These are phyloP conservation scores for Xestobium rufovillosum DNA, from an alignment of 2,888 invertebrate genomes.

Conservation along the genomic window DNA sequence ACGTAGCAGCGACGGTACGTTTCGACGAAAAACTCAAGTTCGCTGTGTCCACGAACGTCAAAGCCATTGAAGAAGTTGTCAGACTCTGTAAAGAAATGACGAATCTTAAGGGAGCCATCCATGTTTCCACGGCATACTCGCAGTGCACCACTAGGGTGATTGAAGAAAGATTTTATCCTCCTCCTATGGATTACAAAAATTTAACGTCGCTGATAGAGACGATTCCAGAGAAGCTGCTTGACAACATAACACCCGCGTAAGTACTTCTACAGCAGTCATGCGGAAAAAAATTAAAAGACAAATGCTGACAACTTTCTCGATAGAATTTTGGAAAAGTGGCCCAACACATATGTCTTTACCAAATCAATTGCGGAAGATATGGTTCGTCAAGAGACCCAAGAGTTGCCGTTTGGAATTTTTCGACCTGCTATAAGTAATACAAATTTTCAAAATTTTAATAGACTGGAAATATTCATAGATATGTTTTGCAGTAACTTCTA, in stretches of 20 bases:
- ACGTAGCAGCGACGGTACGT: conserved; percentile 52
- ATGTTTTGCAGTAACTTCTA: conserved; percentile 49
- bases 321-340: conserved; percentile 64
- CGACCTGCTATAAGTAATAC: conserved; percentile 80
- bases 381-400: conserved; percentile 55
- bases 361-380: conserved; percentile 83
- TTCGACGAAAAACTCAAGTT: conserved; percentile 70
- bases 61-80: conserved; percentile 59
- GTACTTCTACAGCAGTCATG: conserved; percentile 30
- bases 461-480: too few relatives aligned
- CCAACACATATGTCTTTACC: conserved; percentile 88
- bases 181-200: conserved; percentile 47
- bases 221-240: conserved; percentile 46
- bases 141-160: conserved; percentile 43
- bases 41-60: conserved; percentile 67
- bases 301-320: conserved; percentile 2
- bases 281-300: background rate
- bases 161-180: conserved; percentile 50
- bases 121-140: conserved; percentile 54
- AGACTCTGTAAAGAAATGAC: conserved; percentile 58
- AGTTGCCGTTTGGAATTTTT: conserved; percentile 74
- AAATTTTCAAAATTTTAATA: conserved; percentile 23
- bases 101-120: conserved; percentile 51
- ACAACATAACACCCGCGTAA: conserved; percentile 52
- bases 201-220: conserved; percentile 47